Evolutionary conservation across 2,888 invertebrate species (phyloP), one percentile per base, ranked within the genome.

Genomic region (Watsonalla cultraria): DNA sequence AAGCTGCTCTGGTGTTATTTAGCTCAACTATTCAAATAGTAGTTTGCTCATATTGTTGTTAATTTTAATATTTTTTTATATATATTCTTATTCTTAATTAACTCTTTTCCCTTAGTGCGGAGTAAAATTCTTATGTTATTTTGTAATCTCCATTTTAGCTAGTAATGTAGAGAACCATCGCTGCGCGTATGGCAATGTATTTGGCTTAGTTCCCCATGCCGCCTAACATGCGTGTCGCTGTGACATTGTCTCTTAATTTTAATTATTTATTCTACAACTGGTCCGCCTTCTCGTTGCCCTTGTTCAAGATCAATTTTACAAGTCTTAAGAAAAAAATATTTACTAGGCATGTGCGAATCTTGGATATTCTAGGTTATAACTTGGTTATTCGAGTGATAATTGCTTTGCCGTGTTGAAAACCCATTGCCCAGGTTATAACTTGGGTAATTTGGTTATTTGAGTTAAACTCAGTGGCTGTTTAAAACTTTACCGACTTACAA

Each of bases 11-110:
- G 87, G 87, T 84, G 73, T 82, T 81, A 80, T 75, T 80, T 84
- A 88, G 90, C 90, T 90, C 90, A 89, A 89, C 88, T 87, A 86
- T 85, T 84, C 80, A 81, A 62, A 71, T 77, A 82, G 75, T 88
- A 86, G 84, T 86, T 85, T 90, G 89, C 89, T 90, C 90, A 88
- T 87, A 70, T 88, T 88, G 86, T 89, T 89, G 81, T 88, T 86
- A 82, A 79, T 85, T 84, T 84, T 81, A 78, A 77, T 83, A 76
- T 78, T 73, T 78, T 77, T 69, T 75, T 70, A 65, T 74, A 60
- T 60, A 69, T 76, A 74, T 76, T 76, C 72, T 76, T 78, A 72
- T 70, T 72, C 72, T 70, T 71, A 63, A 62, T 64, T 57, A 66
- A 62, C 59, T 64, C 64, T 73, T 70, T 76, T 80, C 78, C 76